Evolutionary conservation across 2,888 invertebrate species (phyloP).

Genomic region (Protodeltote pygarga): DNA sequence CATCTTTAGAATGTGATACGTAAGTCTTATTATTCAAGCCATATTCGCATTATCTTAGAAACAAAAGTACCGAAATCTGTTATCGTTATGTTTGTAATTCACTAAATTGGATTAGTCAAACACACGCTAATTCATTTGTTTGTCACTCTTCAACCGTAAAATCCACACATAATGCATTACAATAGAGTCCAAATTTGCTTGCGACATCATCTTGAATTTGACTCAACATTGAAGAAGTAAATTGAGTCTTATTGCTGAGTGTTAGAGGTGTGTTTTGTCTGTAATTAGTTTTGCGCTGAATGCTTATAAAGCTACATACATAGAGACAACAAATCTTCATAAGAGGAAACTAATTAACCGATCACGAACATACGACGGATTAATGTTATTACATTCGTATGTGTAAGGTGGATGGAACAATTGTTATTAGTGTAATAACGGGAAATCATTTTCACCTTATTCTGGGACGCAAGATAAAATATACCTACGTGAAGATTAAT

Average conservation of each 20-base stretch:
- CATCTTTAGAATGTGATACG: not conserved
- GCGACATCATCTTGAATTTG: not conserved
- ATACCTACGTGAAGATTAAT: too few species aligned
- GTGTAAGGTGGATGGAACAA: conserved; percentile 36
- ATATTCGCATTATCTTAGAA: not conserved
- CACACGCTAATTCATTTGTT: conserved; percentile 39
- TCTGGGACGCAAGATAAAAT: too few species aligned
- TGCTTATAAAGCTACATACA: conserved; percentile 35
- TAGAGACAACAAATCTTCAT: conserved; percentile 64
- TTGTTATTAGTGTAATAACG: conserved; percentile 25
- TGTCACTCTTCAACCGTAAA: conserved; percentile 11
- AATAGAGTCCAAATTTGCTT: conserved; percentile 6
- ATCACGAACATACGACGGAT: conserved; percentile 66
- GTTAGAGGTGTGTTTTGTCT: conserved; percentile 15
- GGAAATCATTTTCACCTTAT: conserved; percentile 26
- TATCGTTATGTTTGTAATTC: conserved; percentile 41
- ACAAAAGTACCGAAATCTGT: conserved; percentile 26
- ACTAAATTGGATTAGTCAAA: conserved; percentile 49
- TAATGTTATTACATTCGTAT: conserved; percentile 64
- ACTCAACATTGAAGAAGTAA: not conserved
- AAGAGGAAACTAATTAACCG: conserved; percentile 71
- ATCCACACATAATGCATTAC: conserved; percentile 5
- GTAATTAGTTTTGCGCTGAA: conserved; percentile 14
- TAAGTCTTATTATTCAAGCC: not conserved
- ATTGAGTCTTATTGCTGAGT: not conserved